Percentiles rank a stretch among this genome's conserved stretches.
Conservation (phyloP, 1,140 invertebrate species). For the Geopemphigus sp. region DNA sequence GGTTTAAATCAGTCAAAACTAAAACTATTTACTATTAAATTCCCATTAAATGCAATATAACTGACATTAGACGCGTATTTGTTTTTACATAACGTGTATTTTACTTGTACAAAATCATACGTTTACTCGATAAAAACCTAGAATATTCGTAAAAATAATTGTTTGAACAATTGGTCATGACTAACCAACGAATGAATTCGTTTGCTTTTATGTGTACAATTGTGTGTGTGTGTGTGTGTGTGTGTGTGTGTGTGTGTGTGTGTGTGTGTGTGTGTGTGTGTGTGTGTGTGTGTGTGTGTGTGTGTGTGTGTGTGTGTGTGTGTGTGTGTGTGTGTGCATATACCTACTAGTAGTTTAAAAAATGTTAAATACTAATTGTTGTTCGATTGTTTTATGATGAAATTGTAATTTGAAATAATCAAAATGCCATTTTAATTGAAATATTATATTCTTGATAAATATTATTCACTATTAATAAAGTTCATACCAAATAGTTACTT, state of each 20-base stretch:
- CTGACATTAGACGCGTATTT: background rate
- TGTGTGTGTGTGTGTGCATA: no score
- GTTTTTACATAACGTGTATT: background rate
- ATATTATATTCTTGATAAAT: no score
- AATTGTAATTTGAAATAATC: no score
- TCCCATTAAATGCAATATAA: background rate
- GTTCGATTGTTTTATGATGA: background rate
- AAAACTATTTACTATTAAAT: background rate
- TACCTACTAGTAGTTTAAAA: no score
- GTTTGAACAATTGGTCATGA: constrained; percentile 35
- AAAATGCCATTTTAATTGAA: no score
- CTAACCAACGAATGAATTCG: background rate
- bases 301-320: background rate
- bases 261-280: no score
- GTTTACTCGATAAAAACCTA: background rate
- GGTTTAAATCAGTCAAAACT: no score
- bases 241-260: no score
- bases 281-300: background rate
- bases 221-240: background rate
- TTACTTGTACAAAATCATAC: background rate
- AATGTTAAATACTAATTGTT: background rate
- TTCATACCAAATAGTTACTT: no score
- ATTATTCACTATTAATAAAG: no score
- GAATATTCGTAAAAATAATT: constrained; percentile 9
- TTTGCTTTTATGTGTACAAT: background rate